Percentiles rank a stretch among this genome's conserved stretches.
These are phyloP conservation scores for Hypomesus transpacificus DNA, from an alignment of 2,113 vertebrate genomes.

Conservation along the genomic window DNA sequence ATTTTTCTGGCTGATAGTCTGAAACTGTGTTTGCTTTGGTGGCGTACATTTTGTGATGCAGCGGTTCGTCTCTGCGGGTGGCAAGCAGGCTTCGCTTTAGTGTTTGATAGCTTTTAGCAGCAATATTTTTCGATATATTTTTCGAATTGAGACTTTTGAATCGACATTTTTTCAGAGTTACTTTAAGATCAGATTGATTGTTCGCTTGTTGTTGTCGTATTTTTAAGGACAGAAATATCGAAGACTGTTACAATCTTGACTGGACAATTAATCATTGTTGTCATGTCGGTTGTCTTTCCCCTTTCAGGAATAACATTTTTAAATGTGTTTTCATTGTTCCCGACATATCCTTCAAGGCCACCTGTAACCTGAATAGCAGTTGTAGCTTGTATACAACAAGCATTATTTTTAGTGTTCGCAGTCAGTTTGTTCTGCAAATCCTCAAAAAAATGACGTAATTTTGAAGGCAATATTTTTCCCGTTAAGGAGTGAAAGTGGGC, in stretches of 20 bases:
- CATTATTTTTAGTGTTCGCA: constrained; percentile 30
- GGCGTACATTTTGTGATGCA: constrained; percentile 70
- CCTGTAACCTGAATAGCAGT: constrained; percentile 34
- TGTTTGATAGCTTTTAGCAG: constrained; percentile 41
- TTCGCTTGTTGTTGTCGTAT: constrained; percentile 35
- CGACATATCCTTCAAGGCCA: constrained; percentile 17
- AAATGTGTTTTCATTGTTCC: constrained; percentile 40
- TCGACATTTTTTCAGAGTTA: constrained; percentile 36
- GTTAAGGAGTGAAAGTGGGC: constrained; percentile 3
- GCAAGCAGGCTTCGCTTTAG: constrained; percentile 33
- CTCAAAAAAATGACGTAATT: constrained; percentile 39
- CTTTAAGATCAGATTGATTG: constrained; percentile 35
- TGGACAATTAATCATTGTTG: constrained; percentile 44
- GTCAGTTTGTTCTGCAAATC: constrained; percentile 22
- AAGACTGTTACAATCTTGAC: constrained; percentile 41
- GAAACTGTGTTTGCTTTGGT: constrained; percentile 63
- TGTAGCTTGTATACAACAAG: constrained; percentile 25
- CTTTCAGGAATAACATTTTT: constrained; percentile 53
- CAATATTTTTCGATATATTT: constrained; percentile 47
- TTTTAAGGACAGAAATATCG: constrained; percentile 45
- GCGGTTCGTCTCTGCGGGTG: constrained; percentile 41
- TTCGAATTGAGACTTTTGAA: constrained; percentile 48
- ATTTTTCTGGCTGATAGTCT: constrained; percentile 60
- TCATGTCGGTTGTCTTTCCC: constrained; percentile 31
- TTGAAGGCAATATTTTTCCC: constrained; percentile 31